A percentile compares a stretch with the other conserved stretches of the same genome.
phyloP scores from a whole-genome alignment of 2,888 invertebrate species.

The Eristalinus aeneus region DNA sequence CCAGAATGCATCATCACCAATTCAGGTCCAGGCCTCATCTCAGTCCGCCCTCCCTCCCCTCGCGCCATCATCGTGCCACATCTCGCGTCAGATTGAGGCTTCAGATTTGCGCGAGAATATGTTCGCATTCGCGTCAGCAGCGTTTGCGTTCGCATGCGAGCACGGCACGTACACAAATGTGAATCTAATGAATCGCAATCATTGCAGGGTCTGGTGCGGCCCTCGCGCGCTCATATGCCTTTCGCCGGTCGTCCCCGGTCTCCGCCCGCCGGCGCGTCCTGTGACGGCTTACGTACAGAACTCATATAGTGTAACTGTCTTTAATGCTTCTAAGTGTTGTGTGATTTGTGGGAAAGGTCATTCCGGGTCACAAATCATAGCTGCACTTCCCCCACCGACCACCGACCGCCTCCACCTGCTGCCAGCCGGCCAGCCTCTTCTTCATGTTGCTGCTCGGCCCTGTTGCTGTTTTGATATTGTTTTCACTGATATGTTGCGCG shows the following conservation, averaged over 20 bases:
- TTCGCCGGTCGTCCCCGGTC: not conserved
- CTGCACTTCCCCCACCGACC: constrained; percentile 18
- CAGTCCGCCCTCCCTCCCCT: not conserved
- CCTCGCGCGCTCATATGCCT: constrained; percentile 36
- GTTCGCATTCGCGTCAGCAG: constrained; percentile 5
- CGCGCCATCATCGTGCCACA: not conserved
- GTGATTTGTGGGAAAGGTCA: constrained; percentile 71
- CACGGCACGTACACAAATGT: constrained; percentile 67
- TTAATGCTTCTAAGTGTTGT: constrained; percentile 69
- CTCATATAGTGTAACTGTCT: constrained; percentile 70
- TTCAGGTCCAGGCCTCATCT: constrained; percentile 65
- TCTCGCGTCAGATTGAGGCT: not conserved
- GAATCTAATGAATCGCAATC: constrained; percentile 71
- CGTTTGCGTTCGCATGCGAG: constrained; percentile 37
- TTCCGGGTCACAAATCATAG: constrained; percentile 65
- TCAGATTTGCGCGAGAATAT: constrained; percentile 21
- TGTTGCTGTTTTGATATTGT: constrained; percentile 57
- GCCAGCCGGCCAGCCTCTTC: not conserved
- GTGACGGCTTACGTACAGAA: constrained; percentile 1
- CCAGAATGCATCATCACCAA: constrained; percentile 69
- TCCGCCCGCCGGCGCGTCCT: not conserved
- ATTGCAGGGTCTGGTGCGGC: constrained; percentile 56
- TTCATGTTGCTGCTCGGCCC: not conserved
- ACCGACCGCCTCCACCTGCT: not conserved
- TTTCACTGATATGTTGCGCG: constrained; percentile 62